Base-by-base conservation (phyloP, 2,888 invertebrate species). In the Rhamnusium bicolor region DNA sequence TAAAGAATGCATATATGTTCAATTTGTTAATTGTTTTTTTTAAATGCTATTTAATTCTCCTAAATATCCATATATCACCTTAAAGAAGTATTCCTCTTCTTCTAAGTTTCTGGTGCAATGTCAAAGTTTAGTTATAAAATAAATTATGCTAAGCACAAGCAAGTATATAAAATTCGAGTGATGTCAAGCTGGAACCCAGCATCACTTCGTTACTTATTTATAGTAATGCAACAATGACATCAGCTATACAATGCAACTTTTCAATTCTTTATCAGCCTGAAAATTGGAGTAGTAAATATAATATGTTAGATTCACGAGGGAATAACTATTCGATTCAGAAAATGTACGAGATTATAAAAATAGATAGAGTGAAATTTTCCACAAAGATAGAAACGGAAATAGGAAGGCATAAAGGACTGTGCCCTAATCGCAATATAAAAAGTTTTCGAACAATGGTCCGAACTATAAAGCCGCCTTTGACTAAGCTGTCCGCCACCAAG, bases 291-390 rank as follows among this genome's bases (percentile, higher is more conserved):
- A 51, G 18, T 19, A 19, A 7, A 49, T 12, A 19, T 7, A 51
- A 19, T 51, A 51, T 18, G 8, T 3, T 24, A 1, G 32, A 14
- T 7, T 3, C 58, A 1, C 16, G n/a, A 14, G 61, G 40, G 19
- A 61, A 16, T 21, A n/a, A 46, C 46, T 61, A 46, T 19, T 14
- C 14, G 27, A 24, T 2, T 8, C 47, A 19, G 49, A 14, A 63
- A 46, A 32, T 58, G 16, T 27, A 16, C 8, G 14, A 47, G 62
- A 63, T 49, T 63, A 63, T 63, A 63, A 63, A 63, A 63, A 63
- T 27, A 16, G 58, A 49, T 27, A 47, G 18, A 21, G 46, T 2
- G 10, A 24, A 49, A 24, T 63, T 63, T 47, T 49, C 49, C 46
- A 12, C 62, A 21, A 21, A 47, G 49, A 47, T 63, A 27, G 24